phyloP scores from a whole-genome alignment of 2,113 vertebrate genomes.

The Corythornis cristatus region DNA sequence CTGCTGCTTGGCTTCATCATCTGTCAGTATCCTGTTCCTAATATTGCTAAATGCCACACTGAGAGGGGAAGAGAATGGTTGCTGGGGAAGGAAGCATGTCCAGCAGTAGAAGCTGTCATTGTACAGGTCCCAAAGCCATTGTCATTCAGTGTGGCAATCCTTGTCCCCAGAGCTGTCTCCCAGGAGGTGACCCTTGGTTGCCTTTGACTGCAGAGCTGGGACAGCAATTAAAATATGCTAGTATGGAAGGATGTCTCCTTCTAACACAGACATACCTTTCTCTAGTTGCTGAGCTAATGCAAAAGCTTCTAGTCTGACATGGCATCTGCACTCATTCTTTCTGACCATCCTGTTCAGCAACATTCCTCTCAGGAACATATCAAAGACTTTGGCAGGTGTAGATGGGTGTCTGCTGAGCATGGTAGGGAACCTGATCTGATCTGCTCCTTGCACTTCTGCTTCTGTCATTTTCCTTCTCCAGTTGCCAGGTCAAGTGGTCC shows the following conservation, averaged over 20 bases:
- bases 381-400: neutral
- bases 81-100: neutral
- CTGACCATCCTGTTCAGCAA: neutral
- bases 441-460: neutral
- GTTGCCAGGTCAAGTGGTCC: neutral
- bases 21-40: rapidly evolving
- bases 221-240: neutral
- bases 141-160: neutral
- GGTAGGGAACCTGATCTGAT: neutral
- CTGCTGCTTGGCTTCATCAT: neutral
- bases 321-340: neutral
- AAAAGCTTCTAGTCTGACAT: neutral
- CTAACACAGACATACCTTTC: rapidly evolving
- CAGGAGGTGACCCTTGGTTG: rapidly evolving
- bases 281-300: neutral
- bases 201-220: neutral
- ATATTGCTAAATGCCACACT: neutral
- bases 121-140: neutral
- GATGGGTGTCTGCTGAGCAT: neutral
- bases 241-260: neutral
- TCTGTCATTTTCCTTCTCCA: neutral
- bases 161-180: neutral
- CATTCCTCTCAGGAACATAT: neutral
- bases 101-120: neutral
- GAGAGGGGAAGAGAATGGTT: neutral